A percentile compares a stretch with the other conserved stretches of the same genome.
Conservation (phyloP, 2,888 invertebrate genomes). For the Neelides folsomi region DNA sequence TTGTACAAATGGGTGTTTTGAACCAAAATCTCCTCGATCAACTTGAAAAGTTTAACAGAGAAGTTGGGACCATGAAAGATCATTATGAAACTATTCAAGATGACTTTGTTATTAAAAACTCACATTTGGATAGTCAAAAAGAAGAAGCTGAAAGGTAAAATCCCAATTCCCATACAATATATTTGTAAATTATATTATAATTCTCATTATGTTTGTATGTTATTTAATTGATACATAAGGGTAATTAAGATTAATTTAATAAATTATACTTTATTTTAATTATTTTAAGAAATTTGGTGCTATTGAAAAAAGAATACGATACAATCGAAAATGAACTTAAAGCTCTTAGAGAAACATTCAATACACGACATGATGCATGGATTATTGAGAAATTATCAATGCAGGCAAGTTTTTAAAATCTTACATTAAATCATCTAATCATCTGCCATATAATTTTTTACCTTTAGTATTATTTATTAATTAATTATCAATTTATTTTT, state of each 20-base stretch:
- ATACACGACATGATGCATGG: conserved; percentile 54
- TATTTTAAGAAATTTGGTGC: conserved; percentile 45
- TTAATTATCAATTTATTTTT: no score
- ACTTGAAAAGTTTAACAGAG: conserved; percentile 23
- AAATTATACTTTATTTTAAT: no score
- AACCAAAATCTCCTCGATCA: conserved; percentile 26
- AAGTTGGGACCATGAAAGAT: conserved; percentile 44
- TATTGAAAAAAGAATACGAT: conserved; percentile 50
- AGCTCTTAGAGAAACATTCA: conserved; percentile 50
- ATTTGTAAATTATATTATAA: no score
- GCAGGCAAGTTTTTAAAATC: conserved; percentile 43
- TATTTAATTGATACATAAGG: no score
- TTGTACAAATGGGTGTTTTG: conserved; percentile 25
- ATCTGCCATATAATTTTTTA: background rate
- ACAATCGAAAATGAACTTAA: conserved; percentile 51
- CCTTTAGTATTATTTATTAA: background rate
- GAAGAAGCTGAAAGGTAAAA: conserved; percentile 57
- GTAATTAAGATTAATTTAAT: no score
- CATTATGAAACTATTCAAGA: conserved; percentile 73
- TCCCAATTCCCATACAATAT: no score
- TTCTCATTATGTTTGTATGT: no score
- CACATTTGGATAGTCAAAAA: conserved; percentile 66
- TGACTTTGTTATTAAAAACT: conserved; percentile 69
- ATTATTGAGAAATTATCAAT: conserved; percentile 55
- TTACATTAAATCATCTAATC: no score